Percentiles rank a stretch among this genome's conserved stretches.
phyloP scores from a whole-genome alignment of 2,113 vertebrate genomes.

The Dolichallabes microphthalmus region DNA sequence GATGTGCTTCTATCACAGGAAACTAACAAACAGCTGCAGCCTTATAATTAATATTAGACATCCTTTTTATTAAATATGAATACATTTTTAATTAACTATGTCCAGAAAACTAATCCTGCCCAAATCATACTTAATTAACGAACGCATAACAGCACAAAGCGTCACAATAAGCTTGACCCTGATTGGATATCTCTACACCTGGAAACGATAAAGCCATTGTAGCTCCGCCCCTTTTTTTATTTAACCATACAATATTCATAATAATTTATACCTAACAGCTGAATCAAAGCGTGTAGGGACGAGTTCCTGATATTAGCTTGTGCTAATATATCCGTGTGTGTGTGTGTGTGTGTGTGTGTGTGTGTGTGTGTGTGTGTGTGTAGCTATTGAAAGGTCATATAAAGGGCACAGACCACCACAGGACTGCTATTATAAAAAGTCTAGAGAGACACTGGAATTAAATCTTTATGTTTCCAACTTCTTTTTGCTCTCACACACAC shows the following conservation, averaged over 20 bases:
- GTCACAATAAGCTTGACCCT: not conserved
- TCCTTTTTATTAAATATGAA: not conserved
- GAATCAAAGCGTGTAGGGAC: not conserved
- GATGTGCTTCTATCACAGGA: not conserved
- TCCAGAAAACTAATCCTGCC: not conserved
- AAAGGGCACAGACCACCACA: constrained; percentile 30
- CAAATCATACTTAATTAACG: not conserved
- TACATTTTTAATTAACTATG: not conserved
- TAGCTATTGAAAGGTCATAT: constrained; percentile 31
- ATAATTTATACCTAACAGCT: not conserved
- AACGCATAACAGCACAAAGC: not conserved
- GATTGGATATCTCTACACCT: not conserved
- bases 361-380: constrained; percentile 32
- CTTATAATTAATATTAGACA: not conserved
- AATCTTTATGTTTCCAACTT: not conserved
- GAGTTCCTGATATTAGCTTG: not conserved
- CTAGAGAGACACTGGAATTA: constrained; percentile 36
- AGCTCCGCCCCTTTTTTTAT: not conserved
- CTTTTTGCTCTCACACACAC: not conserved
- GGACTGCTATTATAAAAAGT: constrained; percentile 22
- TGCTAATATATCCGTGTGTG: not conserved
- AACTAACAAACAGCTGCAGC: not conserved
- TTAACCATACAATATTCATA: not conserved
- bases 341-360: not conserved
- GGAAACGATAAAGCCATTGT: not conserved